These are phyloP conservation scores for Torymus texanus DNA, from an alignment of 2,888 invertebrate species.

Conservation along the genomic window DNA sequence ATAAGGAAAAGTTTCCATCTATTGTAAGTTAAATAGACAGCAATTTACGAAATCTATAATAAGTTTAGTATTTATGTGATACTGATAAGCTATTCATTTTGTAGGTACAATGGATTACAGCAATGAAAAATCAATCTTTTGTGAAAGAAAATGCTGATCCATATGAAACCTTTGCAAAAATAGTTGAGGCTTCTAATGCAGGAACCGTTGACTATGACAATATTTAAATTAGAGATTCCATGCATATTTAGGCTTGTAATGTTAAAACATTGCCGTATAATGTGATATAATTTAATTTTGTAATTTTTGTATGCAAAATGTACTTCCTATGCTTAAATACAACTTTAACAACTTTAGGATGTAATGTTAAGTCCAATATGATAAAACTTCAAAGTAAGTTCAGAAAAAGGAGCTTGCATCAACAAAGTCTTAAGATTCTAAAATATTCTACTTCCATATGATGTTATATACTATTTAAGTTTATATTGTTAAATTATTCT, in stretches of 20 bases:
- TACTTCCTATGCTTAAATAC: constrained; percentile 37
- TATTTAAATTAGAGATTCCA: constrained; percentile 45
- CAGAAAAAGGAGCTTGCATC: too few species aligned
- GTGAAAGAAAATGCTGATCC: constrained; percentile 63
- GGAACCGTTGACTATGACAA: constrained; percentile 63
- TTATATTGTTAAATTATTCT: too few species aligned
- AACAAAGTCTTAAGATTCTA: too few species aligned
- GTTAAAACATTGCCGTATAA: constrained; percentile 29
- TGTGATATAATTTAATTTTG: constrained; percentile 49
- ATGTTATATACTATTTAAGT: too few species aligned
- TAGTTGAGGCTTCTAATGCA: constrained; percentile 58
- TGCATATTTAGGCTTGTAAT: constrained; percentile 20
- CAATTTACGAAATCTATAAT: too few species aligned
- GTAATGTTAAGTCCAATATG: neutral
- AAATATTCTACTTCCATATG: too few species aligned
- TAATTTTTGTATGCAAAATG: constrained; percentile 36
- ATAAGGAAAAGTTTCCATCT: constrained; percentile 64
- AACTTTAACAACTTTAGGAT: constrained; percentile 8
- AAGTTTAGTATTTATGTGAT: too few species aligned
- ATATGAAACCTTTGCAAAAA: constrained; percentile 62
- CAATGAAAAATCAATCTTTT: constrained; percentile 68
- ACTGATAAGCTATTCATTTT: constrained; percentile 44
- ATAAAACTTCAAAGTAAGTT: too few species aligned
- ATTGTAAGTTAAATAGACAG: constrained; percentile 61
- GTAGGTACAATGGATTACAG: constrained; percentile 70